Conservation (phyloP, 2,888 invertebrate species). For the Clostera curtula region DNA sequence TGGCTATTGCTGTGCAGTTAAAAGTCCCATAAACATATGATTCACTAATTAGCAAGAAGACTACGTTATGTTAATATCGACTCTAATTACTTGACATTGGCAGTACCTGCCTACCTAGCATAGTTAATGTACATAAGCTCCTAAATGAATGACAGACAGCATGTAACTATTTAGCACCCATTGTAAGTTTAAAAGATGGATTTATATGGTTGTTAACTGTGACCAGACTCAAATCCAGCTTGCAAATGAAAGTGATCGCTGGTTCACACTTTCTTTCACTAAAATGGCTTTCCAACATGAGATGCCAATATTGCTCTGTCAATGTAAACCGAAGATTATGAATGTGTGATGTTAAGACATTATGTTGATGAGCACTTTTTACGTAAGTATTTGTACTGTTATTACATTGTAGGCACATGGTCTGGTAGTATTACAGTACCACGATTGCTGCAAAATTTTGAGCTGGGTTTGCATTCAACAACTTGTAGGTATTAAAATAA, state of each 20-base stretch:
- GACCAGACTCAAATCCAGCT: conserved; percentile 25
- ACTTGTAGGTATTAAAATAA: no score
- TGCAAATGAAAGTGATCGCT: conserved; percentile 44
- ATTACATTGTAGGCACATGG: no score
- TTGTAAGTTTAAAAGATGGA: conserved; percentile 23
- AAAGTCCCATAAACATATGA: no score
- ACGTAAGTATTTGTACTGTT: no score
- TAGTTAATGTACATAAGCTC: conserved; percentile 1
- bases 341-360: conserved; percentile 2
- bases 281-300: conserved; percentile 56
- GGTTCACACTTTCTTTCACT: conserved; percentile 54
- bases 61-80: no score
- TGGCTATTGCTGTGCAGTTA: no score
- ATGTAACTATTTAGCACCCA: conserved; percentile 13
- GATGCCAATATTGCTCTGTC: conserved; percentile 33
- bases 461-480: no score
- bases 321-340: conserved; percentile 3
- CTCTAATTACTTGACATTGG: neutral
- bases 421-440: no score
- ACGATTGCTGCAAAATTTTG: no score
- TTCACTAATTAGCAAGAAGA: no score
- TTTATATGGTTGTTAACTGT: conserved; percentile 24
- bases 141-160: neutral
- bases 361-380: no score
- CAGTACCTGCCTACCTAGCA: neutral